These are phyloP conservation scores for Megaceryle torquata DNA, from an alignment of 2,113 vertebrate genomes.

Conservation along the genomic window DNA sequence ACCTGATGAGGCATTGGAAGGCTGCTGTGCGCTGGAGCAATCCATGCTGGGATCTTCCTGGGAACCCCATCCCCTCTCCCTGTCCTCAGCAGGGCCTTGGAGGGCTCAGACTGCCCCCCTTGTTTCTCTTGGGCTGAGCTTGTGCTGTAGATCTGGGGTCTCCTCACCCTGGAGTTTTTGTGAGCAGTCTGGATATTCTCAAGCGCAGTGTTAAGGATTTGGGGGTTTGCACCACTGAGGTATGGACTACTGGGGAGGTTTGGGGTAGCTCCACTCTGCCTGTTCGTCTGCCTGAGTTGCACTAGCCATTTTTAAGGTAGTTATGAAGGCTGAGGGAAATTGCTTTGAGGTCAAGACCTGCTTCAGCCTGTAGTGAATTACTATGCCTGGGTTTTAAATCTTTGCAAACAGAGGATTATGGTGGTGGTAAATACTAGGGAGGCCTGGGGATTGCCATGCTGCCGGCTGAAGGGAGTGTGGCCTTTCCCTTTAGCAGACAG, in stretches of 20 bases:
- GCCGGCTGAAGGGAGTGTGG: background rate
- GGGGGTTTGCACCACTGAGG: background rate
- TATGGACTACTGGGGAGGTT: background rate
- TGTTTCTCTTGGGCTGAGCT: background rate
- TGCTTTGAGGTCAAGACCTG: conserved; percentile 51
- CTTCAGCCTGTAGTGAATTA: conserved; percentile 49
- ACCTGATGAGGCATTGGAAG: background rate
- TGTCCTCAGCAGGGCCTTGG: accelerated
- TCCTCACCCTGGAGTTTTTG: background rate
- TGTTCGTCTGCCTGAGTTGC: background rate
- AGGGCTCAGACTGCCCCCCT: background rate
- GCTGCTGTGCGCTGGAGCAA: background rate
- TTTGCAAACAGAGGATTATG: conserved; percentile 62
- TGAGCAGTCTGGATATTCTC: background rate
- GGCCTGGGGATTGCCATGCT: background rate
- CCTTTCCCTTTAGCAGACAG: conserved; percentile 21
- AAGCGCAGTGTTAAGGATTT: background rate
- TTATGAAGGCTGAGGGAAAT: background rate
- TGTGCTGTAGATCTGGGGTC: background rate
- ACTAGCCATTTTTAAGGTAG: background rate
- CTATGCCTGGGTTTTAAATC: conserved; percentile 37
- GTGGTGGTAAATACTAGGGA: conserved; percentile 31
- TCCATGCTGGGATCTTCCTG: background rate
- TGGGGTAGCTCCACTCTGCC: background rate
- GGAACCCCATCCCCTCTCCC: background rate